Base-by-base conservation (phyloP, 2,113 vertebrate genomes). In the Oncorhynchus gorbuscha region DNA sequence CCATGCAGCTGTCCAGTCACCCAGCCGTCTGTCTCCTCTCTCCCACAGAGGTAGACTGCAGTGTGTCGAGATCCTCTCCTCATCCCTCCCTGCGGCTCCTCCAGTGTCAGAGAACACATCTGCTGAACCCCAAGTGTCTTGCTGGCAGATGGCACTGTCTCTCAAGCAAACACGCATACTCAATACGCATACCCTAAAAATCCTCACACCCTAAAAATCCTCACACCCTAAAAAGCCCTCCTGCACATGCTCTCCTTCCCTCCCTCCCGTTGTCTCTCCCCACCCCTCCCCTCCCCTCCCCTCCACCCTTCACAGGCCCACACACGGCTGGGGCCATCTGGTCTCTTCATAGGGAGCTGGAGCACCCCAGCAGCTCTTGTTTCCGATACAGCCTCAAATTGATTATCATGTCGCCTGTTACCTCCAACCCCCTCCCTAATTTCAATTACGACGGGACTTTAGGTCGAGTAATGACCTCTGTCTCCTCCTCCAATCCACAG, bases 341-440 rank as follows among this genome's bases (percentile, higher is more conserved):
- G 88, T 85, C 76, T 82, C 85, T 80, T 89, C 83, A 84, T 83
- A 58, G 82, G 81, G 82, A 84, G 77, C 83, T 72, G 67, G 11
- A 64, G 35, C 28, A 18, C 59, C 49, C 69, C 75, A 77, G 82
- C 78, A 76, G 83, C 82, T 91, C 86, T 81, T 89, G 85, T 93
- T 92, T 93, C 92, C 85, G 81, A 91, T 92, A 80, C 81, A 84
- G 82, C 67, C 83, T 86, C 87, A 88, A 92, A 93, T 92, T 91
- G 89, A 93, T 93, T 91, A 93, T 87, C 83, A 76, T 85, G 86
- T 90, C 82, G 89, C 89, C 87, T 90, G 89, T 82, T 90, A 91
- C 88, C 90, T 90, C 83, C 85, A 67, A 69, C 76, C 67, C 76
- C 79, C 9, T 80, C 72, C 77, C 84, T 89, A 83, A 91, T 90